Evolutionary conservation across 2,113 vertebrate genomes (phyloP).

Genomic region (Aptenodytes forsteri): DNA sequence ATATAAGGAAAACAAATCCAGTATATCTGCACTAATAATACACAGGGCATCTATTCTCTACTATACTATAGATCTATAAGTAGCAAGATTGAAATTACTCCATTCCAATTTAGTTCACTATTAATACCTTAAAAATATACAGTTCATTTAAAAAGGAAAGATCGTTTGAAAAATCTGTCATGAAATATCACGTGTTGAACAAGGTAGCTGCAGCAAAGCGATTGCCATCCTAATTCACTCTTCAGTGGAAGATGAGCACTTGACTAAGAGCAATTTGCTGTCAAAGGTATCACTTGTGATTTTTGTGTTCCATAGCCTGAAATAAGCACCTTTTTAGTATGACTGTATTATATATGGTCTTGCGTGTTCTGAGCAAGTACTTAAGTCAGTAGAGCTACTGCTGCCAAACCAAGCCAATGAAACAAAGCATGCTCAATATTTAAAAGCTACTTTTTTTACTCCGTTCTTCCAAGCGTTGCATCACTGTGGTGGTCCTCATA

Average conservation of each 20-base stretch:
- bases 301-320: background rate
- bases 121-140: background rate
- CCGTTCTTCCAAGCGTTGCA: conserved; percentile 47
- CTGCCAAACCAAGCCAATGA: background rate
- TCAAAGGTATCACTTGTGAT: background rate
- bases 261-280: background rate
- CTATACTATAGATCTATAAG: background rate
- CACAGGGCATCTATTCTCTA: background rate
- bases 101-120: background rate
- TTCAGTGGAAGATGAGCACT: background rate
- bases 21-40: background rate
- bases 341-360: conserved; percentile 31
- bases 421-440: background rate
- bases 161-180: background rate
- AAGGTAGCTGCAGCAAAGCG: background rate
- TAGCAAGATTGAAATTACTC: background rate
- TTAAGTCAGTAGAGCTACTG: background rate
- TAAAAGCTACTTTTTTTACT: conserved; percentile 5
- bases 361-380: background rate
- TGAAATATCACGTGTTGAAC: background rate
- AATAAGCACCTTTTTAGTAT: conserved; percentile 22
- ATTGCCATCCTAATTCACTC: background rate
- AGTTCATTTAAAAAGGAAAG: background rate
- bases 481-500: conserved; percentile 71
- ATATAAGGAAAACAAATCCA: background rate